These are phyloP conservation scores for Plectrocnemia conspersa DNA, from an alignment of 1,140 invertebrate species.

Conservation along the genomic window DNA sequence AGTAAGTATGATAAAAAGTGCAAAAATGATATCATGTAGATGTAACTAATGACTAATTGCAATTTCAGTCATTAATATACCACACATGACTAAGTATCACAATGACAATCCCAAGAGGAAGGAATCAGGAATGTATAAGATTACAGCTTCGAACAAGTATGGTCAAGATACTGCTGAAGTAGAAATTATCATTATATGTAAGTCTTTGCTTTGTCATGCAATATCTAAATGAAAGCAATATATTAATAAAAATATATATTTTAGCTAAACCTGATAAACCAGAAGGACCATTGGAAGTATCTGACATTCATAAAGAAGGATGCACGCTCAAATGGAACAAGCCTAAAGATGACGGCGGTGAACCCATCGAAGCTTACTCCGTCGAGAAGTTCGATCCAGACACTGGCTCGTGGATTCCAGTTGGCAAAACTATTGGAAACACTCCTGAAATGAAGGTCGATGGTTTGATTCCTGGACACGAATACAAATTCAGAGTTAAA, in stretches of 20 bases:
- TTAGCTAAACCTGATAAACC: constrained; percentile 86
- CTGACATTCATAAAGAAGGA: constrained; percentile 89
- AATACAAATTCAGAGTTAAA: constrained; percentile 97
- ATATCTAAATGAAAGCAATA: neutral
- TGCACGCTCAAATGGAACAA: constrained; percentile 96
- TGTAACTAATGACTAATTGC: constrained; percentile 2
- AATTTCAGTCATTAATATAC: constrained; percentile 71
- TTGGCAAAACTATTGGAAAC: constrained; percentile 70
- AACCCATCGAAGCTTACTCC: constrained; percentile 89
- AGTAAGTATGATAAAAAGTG: constrained; percentile 15
- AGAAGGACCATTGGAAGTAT: constrained; percentile 92
- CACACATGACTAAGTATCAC: constrained; percentile 81
- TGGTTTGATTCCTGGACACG: constrained; percentile 85
- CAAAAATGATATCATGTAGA: no score
- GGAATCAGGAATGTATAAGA: constrained; percentile 82
- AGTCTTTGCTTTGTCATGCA: constrained; percentile 39
- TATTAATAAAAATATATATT: constrained; percentile 16
- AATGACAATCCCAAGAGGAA: constrained; percentile 77
- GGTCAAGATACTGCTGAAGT: constrained; percentile 87
- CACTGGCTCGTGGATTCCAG: constrained; percentile 84
- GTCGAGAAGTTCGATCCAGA: constrained; percentile 95
- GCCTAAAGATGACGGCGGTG: constrained; percentile 96
- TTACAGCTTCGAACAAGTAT: constrained; percentile 78
- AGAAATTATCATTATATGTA: constrained; percentile 85
- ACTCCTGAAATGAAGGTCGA: constrained; percentile 84